Base-by-base conservation (phyloP, 2,888 invertebrate genomes). In the Tetropium fuscum region DNA sequence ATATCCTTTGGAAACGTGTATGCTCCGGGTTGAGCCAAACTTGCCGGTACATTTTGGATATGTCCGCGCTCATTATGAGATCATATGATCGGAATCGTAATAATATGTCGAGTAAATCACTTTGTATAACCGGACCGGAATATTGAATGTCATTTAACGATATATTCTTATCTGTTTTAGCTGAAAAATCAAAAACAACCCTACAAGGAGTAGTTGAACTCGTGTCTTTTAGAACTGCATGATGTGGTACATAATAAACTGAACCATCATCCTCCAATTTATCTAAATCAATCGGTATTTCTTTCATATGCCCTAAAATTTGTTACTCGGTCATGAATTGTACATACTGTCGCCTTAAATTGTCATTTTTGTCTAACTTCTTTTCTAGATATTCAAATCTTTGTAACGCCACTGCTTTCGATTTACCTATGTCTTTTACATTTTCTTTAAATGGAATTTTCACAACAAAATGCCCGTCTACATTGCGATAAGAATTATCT, bases 161-260 rank as follows among this genome's bases (percentile, higher is more conserved):
- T 2, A 53, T 2, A 2, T 63, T 64, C 1, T 32, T 57, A 25
- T 32, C 20, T 36, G 66, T 60, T 41, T 40, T 48, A 3, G 56
- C 38, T 1, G 71, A 71, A 7, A 60, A 63, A 51, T 73, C 59
- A 48, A 72, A 73, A 8, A 73, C 66, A 0, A 68, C 67, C 3
- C 71, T 20, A n/a, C 59, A 38, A 13, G 63, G 62, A 1, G 69
- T 69, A 10, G 68, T 69, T 19, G 27, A 13, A 22, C 64, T 66
- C 6, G 40, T 15, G 13, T 66, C 59, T 13, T 66, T 62, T 3
- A 63, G 19, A 3, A 72, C 68, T 2, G 54, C 53, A 53, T 72
- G 70, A 62, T 71, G 71, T 15, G 70, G 68, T 20, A 72, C 34
- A 45, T 58, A 69, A 36, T 58, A 66, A 3, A 30, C 30, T 5